Conservation (phyloP, 2,113 vertebrate genomes). For the Aramus guarauna region DNA sequence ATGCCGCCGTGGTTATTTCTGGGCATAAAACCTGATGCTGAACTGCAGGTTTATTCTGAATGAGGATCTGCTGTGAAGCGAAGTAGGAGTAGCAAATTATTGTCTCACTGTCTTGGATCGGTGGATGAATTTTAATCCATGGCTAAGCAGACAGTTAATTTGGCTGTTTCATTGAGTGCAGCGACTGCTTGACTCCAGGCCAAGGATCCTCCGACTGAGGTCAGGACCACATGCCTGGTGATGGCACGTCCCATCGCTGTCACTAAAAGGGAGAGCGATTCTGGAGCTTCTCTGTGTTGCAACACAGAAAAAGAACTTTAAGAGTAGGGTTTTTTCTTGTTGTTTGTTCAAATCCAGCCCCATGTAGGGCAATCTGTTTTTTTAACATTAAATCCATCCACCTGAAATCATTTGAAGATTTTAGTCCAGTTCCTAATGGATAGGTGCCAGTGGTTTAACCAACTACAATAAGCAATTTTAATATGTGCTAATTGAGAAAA, state of each 20-base stretch:
- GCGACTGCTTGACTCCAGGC: not conserved
- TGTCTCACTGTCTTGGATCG: slow-evolving; percentile 27
- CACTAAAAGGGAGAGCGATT: not conserved
- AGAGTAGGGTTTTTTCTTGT: not conserved
- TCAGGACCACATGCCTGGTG: not conserved
- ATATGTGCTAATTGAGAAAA: not conserved
- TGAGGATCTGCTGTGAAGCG: not conserved
- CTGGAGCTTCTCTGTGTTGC: not conserved
- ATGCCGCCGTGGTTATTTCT: not conserved
- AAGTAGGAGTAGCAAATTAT: not conserved
- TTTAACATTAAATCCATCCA: not conserved
- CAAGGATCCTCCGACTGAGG: not conserved
- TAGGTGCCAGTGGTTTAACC: not conserved
- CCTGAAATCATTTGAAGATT: not conserved
- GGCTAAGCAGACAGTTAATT: slow-evolving; percentile 29
- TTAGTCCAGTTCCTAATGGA: not conserved
- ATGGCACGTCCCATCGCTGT: not conserved
- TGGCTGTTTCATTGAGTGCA: not conserved
- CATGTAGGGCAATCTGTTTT: not conserved
- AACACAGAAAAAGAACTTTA: not conserved
- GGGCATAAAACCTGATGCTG: not conserved
- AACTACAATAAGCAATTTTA: not conserved
- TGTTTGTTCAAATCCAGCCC: not conserved
- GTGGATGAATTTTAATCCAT: slow-evolving; percentile 3
- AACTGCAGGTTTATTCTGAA: not conserved